A percentile compares a stretch with the other conserved stretches of the same genome.
Evolutionary conservation across 2,888 invertebrate species (phyloP).

Genomic region (Lithophane socia): DNA sequence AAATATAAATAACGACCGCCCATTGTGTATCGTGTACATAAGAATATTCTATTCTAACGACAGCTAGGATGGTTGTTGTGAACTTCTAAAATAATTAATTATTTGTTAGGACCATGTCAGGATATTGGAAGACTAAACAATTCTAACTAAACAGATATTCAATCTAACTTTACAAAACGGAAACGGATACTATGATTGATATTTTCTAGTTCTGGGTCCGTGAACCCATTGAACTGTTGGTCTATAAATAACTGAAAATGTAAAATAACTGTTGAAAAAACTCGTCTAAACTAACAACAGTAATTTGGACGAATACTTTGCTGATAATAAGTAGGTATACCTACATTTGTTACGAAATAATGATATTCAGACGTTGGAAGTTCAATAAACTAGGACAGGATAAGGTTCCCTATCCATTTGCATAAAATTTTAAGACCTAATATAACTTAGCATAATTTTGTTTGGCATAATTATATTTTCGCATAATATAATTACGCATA

Average conservation of each 20-base stretch:
- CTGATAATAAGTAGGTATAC: neutral
- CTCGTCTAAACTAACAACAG: conserved; percentile 20
- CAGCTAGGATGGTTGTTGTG: too few relatives aligned
- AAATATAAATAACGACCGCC: too few relatives aligned
- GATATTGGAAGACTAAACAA: neutral
- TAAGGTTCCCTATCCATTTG: too few relatives aligned
- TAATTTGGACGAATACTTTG: conserved; percentile 10
- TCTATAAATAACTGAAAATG: conserved; percentile 30
- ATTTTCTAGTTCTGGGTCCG: conserved; percentile 11
- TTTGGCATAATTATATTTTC: too few relatives aligned
- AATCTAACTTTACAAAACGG: conserved; percentile 13
- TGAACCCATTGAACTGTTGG: conserved; percentile 22
- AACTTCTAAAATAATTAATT: too few relatives aligned
- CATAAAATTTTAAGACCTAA: too few relatives aligned
- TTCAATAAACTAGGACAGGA: conserved; percentile 33
- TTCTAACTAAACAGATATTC: conserved; percentile 3
- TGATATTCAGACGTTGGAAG: neutral
- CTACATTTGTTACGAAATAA: neutral
- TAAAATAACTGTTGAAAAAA: conserved; percentile 20
- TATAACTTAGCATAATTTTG: too few relatives aligned
- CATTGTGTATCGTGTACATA: too few relatives aligned
- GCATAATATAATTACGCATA: too few relatives aligned
- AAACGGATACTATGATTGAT: conserved; percentile 1
- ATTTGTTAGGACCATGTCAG: neutral
- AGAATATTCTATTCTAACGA: too few relatives aligned